These are phyloP conservation scores for Myathropa florea DNA, from an alignment of 2,888 invertebrate genomes.

Conservation along the genomic window DNA sequence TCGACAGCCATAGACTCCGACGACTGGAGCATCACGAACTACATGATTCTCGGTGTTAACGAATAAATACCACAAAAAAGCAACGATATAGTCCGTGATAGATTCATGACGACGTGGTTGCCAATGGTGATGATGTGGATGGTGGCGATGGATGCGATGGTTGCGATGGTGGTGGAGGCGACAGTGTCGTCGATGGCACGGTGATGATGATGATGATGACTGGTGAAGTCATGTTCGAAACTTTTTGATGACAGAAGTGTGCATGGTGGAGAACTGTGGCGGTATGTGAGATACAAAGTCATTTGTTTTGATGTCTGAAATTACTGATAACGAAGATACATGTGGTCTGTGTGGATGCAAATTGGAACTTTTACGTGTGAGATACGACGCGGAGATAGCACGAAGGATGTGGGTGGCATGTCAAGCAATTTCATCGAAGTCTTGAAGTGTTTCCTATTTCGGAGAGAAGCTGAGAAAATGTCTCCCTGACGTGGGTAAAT, in stretches of 20 bases:
- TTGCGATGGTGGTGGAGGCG: no score
- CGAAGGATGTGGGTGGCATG: neutral
- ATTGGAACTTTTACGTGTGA: conserved; percentile 25
- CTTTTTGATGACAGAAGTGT: conserved; percentile 54
- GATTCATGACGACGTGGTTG: conserved; percentile 61
- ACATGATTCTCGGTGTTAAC: conserved; percentile 65
- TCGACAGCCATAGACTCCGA: conserved; percentile 51
- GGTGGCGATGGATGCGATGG: conserved; percentile 3
- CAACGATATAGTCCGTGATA: conserved; percentile 42
- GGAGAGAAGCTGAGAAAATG: neutral
- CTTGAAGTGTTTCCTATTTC: neutral
- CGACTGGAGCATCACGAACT: conserved; percentile 59
- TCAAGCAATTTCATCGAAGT: neutral
- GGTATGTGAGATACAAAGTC: conserved; percentile 32
- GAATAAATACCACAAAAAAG: conserved; percentile 60
- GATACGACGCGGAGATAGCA: conserved; percentile 1
- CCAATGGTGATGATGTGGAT: conserved; percentile 1
- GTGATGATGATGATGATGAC: conserved; percentile 45
- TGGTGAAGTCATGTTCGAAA: conserved; percentile 56
- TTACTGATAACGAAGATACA: conserved; percentile 47
- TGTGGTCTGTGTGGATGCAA: neutral
- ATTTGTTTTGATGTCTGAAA: conserved; percentile 66
- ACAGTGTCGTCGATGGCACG: conserved; percentile 13
- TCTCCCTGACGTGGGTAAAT: neutral
- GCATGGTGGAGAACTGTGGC: neutral